A percentile compares a stretch with the other conserved stretches of the same genome.
phyloP scores from a whole-genome alignment of 1,140 invertebrate species.

The Nasonia vitripennis region DNA sequence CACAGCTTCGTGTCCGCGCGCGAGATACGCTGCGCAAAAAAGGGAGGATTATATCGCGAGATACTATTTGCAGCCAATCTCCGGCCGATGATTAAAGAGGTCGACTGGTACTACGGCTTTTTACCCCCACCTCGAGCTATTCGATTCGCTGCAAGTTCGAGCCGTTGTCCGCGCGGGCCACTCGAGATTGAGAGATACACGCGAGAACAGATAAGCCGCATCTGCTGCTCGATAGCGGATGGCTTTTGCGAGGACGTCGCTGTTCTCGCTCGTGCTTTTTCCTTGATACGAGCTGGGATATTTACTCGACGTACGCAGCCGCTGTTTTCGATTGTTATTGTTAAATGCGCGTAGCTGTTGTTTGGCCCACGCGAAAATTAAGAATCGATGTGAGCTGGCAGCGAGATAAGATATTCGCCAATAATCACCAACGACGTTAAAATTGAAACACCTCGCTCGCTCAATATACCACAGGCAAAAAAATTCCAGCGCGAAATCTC shows the following conservation, averaged over 20 bases:
- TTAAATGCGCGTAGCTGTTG: neutral
- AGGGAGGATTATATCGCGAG: constrained; percentile 19
- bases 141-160: constrained; percentile 15
- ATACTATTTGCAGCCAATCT: constrained; percentile 36
- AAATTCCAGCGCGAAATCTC: too few species aligned
- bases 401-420: neutral
- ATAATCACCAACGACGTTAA: neutral
- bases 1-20: constrained; percentile 25
- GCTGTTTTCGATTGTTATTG: too few species aligned
- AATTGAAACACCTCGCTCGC: too few species aligned
- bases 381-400: neutral
- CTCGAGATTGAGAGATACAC: constrained; percentile 13
- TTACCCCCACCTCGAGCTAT: neutral
- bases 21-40: neutral
- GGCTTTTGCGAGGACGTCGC: neutral
- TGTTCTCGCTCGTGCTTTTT: neutral
- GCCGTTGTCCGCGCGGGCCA: neutral
- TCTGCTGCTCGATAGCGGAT: neutral
- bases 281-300: neutral
- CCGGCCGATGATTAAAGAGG: constrained; percentile 36
- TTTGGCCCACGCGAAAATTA: neutral
- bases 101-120: neutral
- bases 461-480: too few species aligned
- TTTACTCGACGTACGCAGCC: neutral
- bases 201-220: constrained; percentile 17